phyloP scores from a whole-genome alignment of 2,113 vertebrate genomes.

The Cariama cristata region DNA sequence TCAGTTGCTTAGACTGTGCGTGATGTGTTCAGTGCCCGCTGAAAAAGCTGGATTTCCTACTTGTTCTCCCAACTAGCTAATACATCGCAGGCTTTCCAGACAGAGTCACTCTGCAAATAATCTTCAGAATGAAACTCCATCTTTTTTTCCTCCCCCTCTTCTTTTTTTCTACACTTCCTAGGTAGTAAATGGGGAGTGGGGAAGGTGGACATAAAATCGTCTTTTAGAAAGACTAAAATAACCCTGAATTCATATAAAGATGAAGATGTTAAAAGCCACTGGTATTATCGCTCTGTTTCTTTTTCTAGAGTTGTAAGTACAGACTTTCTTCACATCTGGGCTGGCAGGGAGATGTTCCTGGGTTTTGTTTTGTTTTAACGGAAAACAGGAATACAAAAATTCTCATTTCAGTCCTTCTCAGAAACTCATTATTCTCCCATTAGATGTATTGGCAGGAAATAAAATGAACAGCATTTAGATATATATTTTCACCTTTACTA shows the following conservation, averaged over 20 bases:
- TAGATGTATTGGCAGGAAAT: background rate
- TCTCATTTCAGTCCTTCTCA: background rate
- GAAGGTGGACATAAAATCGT: background rate
- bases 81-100: background rate
- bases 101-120: background rate
- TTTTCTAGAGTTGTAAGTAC: background rate
- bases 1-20: background rate
- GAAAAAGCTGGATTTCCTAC: background rate
- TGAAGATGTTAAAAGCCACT: background rate
- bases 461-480: background rate
- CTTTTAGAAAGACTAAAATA: background rate
- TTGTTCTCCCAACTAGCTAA: background rate
- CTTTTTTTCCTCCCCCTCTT: background rate
- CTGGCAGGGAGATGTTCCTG: background rate
- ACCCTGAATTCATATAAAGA: background rate
- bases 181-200: fast-evolving
- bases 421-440: background rate
- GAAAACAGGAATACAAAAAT: background rate
- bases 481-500: background rate
- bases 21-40: background rate
- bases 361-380: background rate
- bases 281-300: background rate
- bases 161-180: background rate
- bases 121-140: background rate
- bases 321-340: background rate